Evolutionary conservation across 2,113 vertebrate genomes (phyloP).

Genomic region (Recurvirostra avosetta): DNA sequence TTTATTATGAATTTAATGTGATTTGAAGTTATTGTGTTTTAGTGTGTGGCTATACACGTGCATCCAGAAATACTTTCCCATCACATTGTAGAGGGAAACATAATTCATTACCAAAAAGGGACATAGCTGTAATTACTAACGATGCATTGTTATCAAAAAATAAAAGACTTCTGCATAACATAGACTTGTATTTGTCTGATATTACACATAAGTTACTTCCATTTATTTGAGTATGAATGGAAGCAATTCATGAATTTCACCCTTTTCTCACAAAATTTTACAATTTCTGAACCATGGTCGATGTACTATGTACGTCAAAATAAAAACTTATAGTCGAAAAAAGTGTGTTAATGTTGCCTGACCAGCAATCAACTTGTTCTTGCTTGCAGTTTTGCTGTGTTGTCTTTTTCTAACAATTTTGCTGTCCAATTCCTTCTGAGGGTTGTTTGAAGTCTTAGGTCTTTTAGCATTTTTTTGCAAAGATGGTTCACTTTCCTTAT

Average conservation of each 20-base stretch:
- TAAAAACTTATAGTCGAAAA: slow-evolving; percentile 79
- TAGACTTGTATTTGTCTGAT: slow-evolving; percentile 26
- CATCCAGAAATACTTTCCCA: slow-evolving; percentile 3
- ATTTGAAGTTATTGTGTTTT: slow-evolving; percentile 24
- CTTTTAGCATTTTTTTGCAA: slow-evolving; percentile 72
- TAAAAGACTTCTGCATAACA: slow-evolving; percentile 61
- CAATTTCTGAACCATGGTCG: not conserved
- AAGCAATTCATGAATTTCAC: not conserved
- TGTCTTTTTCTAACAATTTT: slow-evolving; percentile 55
- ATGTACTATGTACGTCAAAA: not conserved
- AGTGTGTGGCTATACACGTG: not conserved
- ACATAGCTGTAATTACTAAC: slow-evolving; percentile 5
- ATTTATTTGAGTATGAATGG: not conserved
- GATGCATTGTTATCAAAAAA: slow-evolving; percentile 48
- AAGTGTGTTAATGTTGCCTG: slow-evolving; percentile 88
- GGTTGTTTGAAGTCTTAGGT: slow-evolving; percentile 42
- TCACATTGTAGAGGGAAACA: not conserved
- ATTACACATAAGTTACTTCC: not conserved
- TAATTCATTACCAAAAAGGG: not conserved
- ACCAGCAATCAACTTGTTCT: slow-evolving; percentile 83
- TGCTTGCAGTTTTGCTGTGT: slow-evolving; percentile 63
- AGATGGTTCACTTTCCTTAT: slow-evolving; percentile 74
- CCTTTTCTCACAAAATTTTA: not conserved
- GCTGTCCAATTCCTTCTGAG: slow-evolving; percentile 26
- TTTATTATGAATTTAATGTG: not conserved